Conservation (phyloP, 2,797 vertebrate genomes). For the Dallia pectoralis region DNA sequence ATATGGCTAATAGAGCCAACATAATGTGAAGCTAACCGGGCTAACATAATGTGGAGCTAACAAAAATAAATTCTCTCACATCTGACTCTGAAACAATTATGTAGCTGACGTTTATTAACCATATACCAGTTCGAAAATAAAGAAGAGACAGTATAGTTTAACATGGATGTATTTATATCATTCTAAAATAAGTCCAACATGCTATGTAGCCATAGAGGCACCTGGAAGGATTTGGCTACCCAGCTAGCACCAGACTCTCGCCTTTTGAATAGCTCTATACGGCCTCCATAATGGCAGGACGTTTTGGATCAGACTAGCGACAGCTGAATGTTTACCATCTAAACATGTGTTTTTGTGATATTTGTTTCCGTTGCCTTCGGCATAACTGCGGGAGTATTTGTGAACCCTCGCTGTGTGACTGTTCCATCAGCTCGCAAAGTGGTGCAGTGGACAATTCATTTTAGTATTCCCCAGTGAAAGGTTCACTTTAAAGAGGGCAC, state of each 20-base stretch:
- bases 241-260: slow-evolving; percentile 30
- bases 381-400: neutral
- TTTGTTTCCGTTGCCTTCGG: neutral
- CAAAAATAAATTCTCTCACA: neutral
- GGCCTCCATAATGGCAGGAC: slow-evolving; percentile 43
- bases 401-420: neutral
- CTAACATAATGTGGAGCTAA: neutral
- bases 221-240: slow-evolving; percentile 28
- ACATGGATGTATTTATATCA: neutral
- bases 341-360: neutral
- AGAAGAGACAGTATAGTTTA: neutral
- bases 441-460: neutral
- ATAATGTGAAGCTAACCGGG: neutral
- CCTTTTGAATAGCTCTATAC: slow-evolving; percentile 49
- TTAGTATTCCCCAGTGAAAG: neutral
- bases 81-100: neutral
- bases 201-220: neutral
- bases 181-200: neutral
- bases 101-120: neutral
- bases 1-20: neutral
- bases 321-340: slow-evolving; percentile 35
- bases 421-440: neutral
- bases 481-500: neutral
- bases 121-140: neutral
- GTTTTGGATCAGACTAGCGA: slow-evolving; percentile 17